Base-by-base conservation (phyloP, 1,140 invertebrate species). In the Paramacrobiotus metropolitanus region DNA sequence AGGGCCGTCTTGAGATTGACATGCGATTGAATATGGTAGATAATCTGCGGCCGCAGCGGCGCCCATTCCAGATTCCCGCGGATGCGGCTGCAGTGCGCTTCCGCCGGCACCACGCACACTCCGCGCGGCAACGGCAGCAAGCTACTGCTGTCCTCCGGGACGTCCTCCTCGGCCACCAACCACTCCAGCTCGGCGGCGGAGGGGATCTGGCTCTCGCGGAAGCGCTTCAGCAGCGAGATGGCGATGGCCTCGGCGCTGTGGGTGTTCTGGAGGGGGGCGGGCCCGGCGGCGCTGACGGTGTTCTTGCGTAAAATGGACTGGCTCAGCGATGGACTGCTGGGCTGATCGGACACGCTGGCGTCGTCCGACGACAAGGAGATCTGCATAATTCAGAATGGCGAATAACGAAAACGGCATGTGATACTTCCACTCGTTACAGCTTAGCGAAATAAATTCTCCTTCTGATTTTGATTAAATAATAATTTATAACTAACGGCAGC, bases 51-150 rank as follows among this genome's bases (percentile, higher is more conserved):
- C 63, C 86, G 73, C 0, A 85, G 86, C 20, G 86, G 86, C 0
- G 86, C 86, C 86, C 86, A 89, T 66, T 84, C 82, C 30, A 75
- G 66, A 15, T 83, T 87, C 15, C 86, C 86, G 24, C 86, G 71
- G 2, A 85, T 66, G 29, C 78, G 69, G 44, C 68, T 62, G 75
- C 71, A n/a, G 65, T 64, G 60, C 45, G 29, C 62, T 59, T 73
- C 70, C 9, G 65, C 69, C 65, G 80, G 79, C 69, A 77, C 80
- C 2, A 81, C 70, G 9, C 81, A 78, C 72, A 77, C 79, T 68
- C 78, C 83, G 67, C 79, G 80, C 28, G 85, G 85, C 55, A 88
- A 67, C 2, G 85, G 85, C 60, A 87, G 72, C 30, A 87, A 69
- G 65, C 78, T n/a, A n/a, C n/a, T n/a, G n/a, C n/a, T n/a, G n/a